Evolutionary conservation across 2,113 vertebrate species (phyloP).

Genomic region (Hiodon tergisus): DNA sequence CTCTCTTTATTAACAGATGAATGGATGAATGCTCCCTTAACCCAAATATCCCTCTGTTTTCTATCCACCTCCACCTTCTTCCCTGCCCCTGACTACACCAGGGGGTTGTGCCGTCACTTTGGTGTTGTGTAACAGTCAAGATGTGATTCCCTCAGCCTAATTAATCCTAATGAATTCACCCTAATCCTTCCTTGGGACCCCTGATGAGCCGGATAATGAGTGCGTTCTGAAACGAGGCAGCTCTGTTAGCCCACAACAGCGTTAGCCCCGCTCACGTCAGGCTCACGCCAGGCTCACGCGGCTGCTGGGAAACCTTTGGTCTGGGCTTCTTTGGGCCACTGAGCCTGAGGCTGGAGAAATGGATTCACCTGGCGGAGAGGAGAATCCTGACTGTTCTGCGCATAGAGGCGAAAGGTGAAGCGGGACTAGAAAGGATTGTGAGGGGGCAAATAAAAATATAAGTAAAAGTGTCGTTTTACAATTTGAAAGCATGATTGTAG

Average conservation of each 20-base stretch:
- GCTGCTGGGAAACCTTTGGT: neutral
- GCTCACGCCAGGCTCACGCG: no score
- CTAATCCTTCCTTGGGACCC: slow-evolving; percentile 12
- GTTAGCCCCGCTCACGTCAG: neutral
- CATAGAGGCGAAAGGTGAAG: no score
- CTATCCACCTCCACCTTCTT: no score
- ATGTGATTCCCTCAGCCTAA: slow-evolving; percentile 4
- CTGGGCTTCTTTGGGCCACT: no score
- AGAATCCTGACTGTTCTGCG: no score
- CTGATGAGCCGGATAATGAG: slow-evolving; percentile 19
- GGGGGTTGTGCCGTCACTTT: neutral
- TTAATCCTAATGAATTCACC: slow-evolving; percentile 21
- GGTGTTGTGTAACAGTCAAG: neutral
- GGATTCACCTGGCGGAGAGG: no score
- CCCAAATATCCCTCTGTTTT: neutral
- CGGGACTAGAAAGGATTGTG: no score
- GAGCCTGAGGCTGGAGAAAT: no score
- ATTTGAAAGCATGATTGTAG: no score
- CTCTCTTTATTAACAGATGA: neutral
- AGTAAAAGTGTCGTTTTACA: no score
- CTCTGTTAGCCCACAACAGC: neutral
- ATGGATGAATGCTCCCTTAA: neutral
- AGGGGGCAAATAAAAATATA: no score
- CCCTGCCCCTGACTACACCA: neutral
- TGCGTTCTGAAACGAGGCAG: slow-evolving; percentile 11